phyloP scores from a whole-genome alignment of 2,797 vertebrate genomes.

The Melanotaenia parkinsoni region DNA sequence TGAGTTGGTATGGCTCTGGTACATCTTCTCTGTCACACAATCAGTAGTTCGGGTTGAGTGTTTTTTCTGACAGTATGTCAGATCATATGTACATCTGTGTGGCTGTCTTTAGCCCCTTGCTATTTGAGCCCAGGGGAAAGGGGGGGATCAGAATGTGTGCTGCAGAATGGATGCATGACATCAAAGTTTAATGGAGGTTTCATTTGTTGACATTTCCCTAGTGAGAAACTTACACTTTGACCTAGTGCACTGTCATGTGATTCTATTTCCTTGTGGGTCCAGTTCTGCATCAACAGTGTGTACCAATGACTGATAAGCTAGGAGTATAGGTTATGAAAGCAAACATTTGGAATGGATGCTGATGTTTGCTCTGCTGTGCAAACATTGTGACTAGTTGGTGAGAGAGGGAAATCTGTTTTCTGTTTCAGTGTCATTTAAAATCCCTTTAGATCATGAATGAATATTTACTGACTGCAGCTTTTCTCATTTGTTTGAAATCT shows the following conservation, averaged over 20 bases:
- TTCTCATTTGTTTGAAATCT: constrained; percentile 30
- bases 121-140: constrained; percentile 37
- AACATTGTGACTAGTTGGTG: constrained; percentile 51
- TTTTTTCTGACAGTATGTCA: constrained; percentile 48
- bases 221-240: constrained; percentile 31
- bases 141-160: constrained; percentile 34
- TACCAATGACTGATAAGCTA: constrained; percentile 17
- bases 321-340: constrained; percentile 45
- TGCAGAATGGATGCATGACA: constrained; percentile 57
- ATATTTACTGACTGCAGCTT: constrained; percentile 24
- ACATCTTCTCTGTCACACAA: constrained; percentile 25
- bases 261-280: constrained; percentile 26
- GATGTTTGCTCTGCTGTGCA: constrained; percentile 48
- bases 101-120: constrained; percentile 18
- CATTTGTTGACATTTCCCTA: constrained; percentile 53
- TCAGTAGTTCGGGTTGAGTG: constrained; percentile 18
- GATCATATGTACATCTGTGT: constrained; percentile 36
- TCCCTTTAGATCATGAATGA: constrained; percentile 18
- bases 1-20: constrained; percentile 41
- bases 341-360: constrained; percentile 29
- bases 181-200: constrained; percentile 67
- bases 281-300: background rate
- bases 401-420: constrained; percentile 14
- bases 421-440: constrained; percentile 34
- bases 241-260: constrained; percentile 32